phyloP scores from a whole-genome alignment of 2,797 vertebrate species.

The Chromis chromis region DNA sequence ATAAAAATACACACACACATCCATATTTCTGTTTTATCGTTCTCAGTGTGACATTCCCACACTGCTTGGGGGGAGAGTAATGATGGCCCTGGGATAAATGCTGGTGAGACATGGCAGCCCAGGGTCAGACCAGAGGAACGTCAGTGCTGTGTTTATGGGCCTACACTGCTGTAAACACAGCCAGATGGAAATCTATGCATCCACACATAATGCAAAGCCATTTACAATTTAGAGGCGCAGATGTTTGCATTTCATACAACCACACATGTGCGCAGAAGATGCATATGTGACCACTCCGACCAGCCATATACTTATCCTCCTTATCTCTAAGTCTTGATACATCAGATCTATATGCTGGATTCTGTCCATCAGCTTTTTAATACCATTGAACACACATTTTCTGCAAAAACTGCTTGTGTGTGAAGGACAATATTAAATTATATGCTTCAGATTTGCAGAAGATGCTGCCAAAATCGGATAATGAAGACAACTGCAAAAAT shows the following conservation, averaged over 20 bases:
- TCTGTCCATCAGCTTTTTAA: neutral
- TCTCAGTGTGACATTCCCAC: constrained; percentile 77
- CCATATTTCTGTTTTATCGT: constrained; percentile 82
- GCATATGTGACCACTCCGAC: constrained; percentile 15
- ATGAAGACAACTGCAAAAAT: neutral
- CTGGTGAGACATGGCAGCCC: constrained; percentile 80
- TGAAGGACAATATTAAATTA: constrained; percentile 7
- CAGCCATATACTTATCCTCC: constrained; percentile 10
- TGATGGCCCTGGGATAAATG: constrained; percentile 80
- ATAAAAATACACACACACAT: constrained; percentile 78
- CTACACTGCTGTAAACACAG: constrained; percentile 72
- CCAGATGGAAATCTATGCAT: constrained; percentile 78
- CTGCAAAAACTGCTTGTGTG: no score
- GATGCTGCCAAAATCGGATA: neutral
- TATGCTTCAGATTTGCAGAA: neutral
- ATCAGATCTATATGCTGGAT: neutral
- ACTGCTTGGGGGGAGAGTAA: constrained; percentile 79
- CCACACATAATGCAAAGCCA: constrained; percentile 58
- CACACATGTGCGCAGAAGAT: constrained; percentile 11
- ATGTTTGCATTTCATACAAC: constrained; percentile 58
- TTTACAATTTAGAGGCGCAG: constrained; percentile 53
- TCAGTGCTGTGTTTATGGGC: constrained; percentile 75
- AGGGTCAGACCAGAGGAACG: constrained; percentile 78
- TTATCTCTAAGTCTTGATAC: neutral
- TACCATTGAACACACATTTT: neutral